phyloP scores from a whole-genome alignment of 2,888 invertebrate genomes.

The Gortyna flavago region DNA sequence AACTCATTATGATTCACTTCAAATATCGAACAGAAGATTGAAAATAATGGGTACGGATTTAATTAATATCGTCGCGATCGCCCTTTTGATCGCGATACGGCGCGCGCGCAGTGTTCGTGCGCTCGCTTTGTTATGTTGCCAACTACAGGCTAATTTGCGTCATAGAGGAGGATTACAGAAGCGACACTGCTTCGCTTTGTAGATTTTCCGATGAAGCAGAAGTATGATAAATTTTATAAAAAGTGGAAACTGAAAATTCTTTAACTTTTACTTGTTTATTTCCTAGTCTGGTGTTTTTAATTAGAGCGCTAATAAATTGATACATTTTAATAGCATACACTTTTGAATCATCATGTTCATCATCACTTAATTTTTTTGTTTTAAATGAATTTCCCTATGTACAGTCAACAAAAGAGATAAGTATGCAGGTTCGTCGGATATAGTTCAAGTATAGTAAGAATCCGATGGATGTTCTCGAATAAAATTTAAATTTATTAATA shows the following conservation, averaged over 20 bases:
- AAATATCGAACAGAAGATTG: constrained; percentile 26
- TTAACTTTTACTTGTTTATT: background rate
- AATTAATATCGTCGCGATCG: constrained; percentile 40
- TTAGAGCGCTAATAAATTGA: background rate
- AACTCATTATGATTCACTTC: constrained; percentile 36
- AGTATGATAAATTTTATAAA: background rate
- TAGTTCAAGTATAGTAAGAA: too few species aligned
- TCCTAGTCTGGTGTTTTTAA: background rate
- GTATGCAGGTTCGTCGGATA: too few species aligned
- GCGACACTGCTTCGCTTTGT: constrained; percentile 3
- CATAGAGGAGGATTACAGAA: constrained; percentile 30
- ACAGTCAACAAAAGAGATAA: too few species aligned
- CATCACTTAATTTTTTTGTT: too few species aligned
- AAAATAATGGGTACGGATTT: constrained; percentile 29
- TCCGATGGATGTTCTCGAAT: too few species aligned
- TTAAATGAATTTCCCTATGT: too few species aligned
- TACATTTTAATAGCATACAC: too few species aligned
- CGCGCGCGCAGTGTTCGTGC: constrained; percentile 55
- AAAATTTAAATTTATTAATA: too few species aligned
- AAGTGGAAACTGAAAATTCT: background rate
- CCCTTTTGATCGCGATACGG: constrained; percentile 42
- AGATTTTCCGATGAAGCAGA: background rate
- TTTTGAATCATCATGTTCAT: background rate
- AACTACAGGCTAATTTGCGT: constrained; percentile 38
- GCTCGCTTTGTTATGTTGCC: constrained; percentile 47